phyloP scores from a whole-genome alignment of 2,113 vertebrate species.

The Channa maculata region DNA sequence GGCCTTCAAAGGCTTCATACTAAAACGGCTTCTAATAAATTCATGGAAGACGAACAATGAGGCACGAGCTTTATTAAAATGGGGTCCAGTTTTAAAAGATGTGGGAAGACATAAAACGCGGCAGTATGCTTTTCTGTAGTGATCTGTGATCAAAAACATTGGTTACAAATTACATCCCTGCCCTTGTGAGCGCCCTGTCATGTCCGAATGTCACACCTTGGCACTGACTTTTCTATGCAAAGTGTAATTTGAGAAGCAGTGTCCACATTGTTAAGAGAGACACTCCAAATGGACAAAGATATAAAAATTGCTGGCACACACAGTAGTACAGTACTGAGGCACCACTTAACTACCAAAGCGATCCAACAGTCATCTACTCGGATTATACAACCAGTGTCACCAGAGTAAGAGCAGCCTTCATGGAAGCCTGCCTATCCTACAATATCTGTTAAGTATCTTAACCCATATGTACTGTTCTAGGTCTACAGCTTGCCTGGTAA shows the following conservation, averaged over 20 bases:
- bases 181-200: slow-evolving; percentile 27
- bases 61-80: slow-evolving; percentile 25
- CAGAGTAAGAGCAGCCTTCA: too few species aligned
- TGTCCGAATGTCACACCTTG: slow-evolving; percentile 40
- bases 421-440: too few species aligned
- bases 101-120: slow-evolving; percentile 25
- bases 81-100: neutral
- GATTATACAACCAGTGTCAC: too few species aligned
- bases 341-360: too few species aligned
- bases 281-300: too few species aligned
- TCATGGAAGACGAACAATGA: slow-evolving; percentile 4
- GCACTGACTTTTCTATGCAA: slow-evolving; percentile 33
- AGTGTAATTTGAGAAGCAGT: slow-evolving; percentile 9
- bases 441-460: too few species aligned
- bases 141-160: slow-evolving; percentile 35
- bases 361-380: too few species aligned
- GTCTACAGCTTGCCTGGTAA: too few species aligned
- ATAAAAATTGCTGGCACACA: too few species aligned
- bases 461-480: too few species aligned
- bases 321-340: too few species aligned
- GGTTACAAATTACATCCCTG: slow-evolving; percentile 7
- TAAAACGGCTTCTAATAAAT: slow-evolving; percentile 25
- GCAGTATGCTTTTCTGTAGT: neutral
- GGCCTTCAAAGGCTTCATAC: slow-evolving; percentile 24
- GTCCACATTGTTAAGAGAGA: too few species aligned